phyloP scores from a whole-genome alignment of 2,797 vertebrate species.

The Lemur catta region DNA sequence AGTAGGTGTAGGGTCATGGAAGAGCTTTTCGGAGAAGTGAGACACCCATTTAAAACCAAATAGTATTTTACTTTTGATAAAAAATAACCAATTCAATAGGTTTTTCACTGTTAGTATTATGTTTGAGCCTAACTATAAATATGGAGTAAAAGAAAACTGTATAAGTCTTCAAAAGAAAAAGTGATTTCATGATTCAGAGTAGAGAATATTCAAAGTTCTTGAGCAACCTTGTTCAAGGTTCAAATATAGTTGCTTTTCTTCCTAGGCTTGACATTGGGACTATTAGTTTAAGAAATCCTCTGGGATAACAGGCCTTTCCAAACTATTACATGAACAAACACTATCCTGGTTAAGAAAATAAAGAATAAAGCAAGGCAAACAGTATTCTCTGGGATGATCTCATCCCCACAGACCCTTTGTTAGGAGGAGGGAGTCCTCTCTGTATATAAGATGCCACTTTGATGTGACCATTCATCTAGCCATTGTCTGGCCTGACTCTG shows the following conservation, averaged over 20 bases:
- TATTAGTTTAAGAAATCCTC: slow-evolving; percentile 41
- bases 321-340: slow-evolving; percentile 1
- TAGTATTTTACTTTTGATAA: neutral
- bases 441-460: neutral
- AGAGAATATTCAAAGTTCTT: neutral
- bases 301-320: neutral
- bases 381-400: neutral
- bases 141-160: neutral
- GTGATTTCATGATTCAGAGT: neutral
- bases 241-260: neutral
- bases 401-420: neutral
- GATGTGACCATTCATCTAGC: neutral
- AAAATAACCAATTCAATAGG: neutral
- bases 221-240: neutral
- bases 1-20: neutral
- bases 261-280: neutral
- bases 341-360: slow-evolving; percentile 49
- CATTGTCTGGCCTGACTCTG: neutral
- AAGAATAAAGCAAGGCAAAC: slow-evolving; percentile 38
- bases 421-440: neutral
- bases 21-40: slow-evolving; percentile 27
- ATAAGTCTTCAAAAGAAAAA: neutral
- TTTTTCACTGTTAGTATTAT: neutral
- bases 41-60: neutral
- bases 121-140: neutral